Evolutionary conservation across 2,113 vertebrate genomes (phyloP).

Genomic region (Delphinus delphis): DNA sequence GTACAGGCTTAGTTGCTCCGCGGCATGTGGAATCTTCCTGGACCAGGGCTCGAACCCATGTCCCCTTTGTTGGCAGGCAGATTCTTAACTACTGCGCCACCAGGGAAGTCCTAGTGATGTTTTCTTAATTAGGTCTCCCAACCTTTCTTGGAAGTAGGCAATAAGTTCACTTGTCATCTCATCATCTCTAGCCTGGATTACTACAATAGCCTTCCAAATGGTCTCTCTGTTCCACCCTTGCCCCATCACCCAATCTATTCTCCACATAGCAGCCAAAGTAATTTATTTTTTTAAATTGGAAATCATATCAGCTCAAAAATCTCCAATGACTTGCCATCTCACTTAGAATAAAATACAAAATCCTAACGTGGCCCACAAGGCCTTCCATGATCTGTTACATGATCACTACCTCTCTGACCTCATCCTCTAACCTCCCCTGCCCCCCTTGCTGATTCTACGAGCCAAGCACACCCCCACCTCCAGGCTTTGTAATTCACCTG

Average conservation of each 20-base stretch:
- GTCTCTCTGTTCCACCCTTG: background rate
- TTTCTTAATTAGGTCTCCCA: background rate
- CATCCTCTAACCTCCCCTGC: background rate
- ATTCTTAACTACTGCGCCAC: too few species aligned
- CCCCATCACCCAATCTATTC: background rate
- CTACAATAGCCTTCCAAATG: background rate
- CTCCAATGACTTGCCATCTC: background rate
- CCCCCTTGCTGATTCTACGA: background rate
- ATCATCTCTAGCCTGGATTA: background rate
- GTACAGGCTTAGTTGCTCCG: too few species aligned
- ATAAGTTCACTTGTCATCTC: background rate
- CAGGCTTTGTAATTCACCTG: background rate
- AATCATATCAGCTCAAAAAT: conserved; percentile 25
- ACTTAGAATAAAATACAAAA: conserved; percentile 40
- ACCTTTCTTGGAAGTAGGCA: background rate
- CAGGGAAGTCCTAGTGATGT: background rate
- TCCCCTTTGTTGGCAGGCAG: too few species aligned
- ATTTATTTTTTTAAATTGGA: conserved; percentile 26
- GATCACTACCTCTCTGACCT: background rate
- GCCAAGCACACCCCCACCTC: background rate
- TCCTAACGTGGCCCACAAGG: background rate
- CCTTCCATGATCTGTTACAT: background rate
- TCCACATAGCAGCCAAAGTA: background rate
- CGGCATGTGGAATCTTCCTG: too few species aligned
- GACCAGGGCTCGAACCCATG: too few species aligned